Evolutionary conservation across 2,797 vertebrate genomes (phyloP), one percentile per base, ranked within the genome.

Genomic region (Austrolebias charrua): DNA sequence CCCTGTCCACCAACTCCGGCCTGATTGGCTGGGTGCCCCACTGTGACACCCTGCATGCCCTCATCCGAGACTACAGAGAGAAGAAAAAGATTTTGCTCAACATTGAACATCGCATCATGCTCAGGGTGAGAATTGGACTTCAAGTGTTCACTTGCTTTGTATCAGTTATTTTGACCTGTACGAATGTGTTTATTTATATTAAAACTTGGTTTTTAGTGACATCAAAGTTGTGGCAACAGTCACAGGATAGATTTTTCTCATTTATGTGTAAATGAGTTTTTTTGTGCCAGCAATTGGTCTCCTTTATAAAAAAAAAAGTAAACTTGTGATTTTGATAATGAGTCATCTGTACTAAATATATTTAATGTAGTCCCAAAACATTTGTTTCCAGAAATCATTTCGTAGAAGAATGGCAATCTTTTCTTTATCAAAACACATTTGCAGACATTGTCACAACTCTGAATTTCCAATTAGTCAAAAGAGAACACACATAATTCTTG

Each of bases 11-110:
- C 58, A 99, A 99, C 88, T 99, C 98, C 0, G 98, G 98, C 59
- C 91, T 99, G 72, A 99, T 99, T 57, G 98, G 98, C 74, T 99
- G 98, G 98, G 98, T 99, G n/a, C 98, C 98, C 4, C 97, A 99
- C 91, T 99, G 98, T 28, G 98, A 99, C 90, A 99, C 98, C 0
- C 91, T 99, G 68, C 98, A 99, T 0, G 97, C 97, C 0, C 96
- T 99, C 69, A 99, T 99, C 89, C 90, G 98, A 69, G 98, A 99
- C 91, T 99, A 99, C 87, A 83, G 98, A 0, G 98, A 99, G 90
- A 99, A 99, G 90, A 99, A 99, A 60, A 99, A 99, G 93, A 99
- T 99, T 71, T 89, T 99, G 51, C 95, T 99, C 78, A 99, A 99
- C 86, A 99, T 99, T 0, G 98, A 99, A 54, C 98, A 99, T 66